A percentile compares a stretch with the other conserved stretches of the same genome.
These are phyloP conservation scores for Trachelipus rathkii DNA, from an alignment of 1,140 invertebrate species.

Conservation along the genomic window DNA sequence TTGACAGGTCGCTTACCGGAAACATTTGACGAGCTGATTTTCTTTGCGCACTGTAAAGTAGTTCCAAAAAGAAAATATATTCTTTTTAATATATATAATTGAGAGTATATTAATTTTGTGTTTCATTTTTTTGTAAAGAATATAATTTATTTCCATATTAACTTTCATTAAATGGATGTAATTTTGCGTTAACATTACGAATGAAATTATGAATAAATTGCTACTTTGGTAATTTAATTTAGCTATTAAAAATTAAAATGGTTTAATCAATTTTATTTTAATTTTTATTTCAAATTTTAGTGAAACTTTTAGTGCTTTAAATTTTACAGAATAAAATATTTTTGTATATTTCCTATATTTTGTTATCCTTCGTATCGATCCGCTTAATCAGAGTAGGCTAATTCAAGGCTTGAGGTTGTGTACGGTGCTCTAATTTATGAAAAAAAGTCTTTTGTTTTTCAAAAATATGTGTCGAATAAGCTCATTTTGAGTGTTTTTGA, in stretches of 20 bases:
- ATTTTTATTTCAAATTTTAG: neutral
- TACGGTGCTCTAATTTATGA: constrained; percentile 1
- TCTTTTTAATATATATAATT: neutral
- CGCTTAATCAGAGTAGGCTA: constrained; percentile 11
- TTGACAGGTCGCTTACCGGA: constrained; percentile 8
- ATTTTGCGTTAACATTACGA: neutral
- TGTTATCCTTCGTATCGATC: constrained; percentile 7
- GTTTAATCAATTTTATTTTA: neutral
- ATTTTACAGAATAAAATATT: neutral
- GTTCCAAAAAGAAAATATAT: neutral
- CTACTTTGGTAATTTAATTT: neutral
- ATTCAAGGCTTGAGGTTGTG: constrained; percentile 3
- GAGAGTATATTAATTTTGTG: neutral
- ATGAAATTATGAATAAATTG: neutral
- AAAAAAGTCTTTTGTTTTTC: neutral
- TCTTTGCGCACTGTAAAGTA: neutral
- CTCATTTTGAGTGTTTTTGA: neutral
- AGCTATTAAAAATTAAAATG: neutral
- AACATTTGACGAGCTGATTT: neutral
- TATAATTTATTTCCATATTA: neutral
- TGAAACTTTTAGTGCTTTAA: neutral
- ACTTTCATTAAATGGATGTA: neutral
- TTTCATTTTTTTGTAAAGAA: neutral
- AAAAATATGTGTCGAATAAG: neutral
- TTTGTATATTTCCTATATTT: neutral